Evolutionary conservation across 2,888 invertebrate species (phyloP), one percentile per base, ranked within the genome.

Genomic region (Eilema sororculum): DNA sequence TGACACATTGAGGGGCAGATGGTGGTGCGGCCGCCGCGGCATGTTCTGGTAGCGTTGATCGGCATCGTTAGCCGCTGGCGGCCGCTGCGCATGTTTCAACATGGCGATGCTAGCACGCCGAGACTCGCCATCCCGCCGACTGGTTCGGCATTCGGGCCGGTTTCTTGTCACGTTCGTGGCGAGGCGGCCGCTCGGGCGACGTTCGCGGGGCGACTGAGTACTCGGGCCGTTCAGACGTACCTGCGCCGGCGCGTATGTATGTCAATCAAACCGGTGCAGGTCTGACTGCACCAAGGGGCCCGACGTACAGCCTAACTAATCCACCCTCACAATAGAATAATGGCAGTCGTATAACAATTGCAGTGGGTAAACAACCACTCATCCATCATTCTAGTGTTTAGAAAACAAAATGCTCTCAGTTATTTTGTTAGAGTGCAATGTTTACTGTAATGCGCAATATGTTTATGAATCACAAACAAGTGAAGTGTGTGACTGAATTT

Each of bases 71-170:
- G 93, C 93, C 93, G 94, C 91, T 88, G 94, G 93, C 94, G 94
- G 94, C 94, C 95, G 94, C 94, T 95, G 95, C 90, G 97, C 97
- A 95, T 97, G 97, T 94, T 97, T 97, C 96, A 97, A 96, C 97
- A 97, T 97, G 92, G 90, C 93, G 92, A 86, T 85, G 86, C 88
- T 90, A 90, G 91, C 89, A 90, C 91, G 88, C 91, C 87, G 88
- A 84, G 84, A 87, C 88, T 88, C 89, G 91, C 92, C 94, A 94
- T 94, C 89, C 87, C 89, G 90, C 89, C 91, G 92, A 91, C 91
- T 90, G 91, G 90, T 90, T 90, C 88, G 89, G 88, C 94, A 93
- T 93, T 84, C 88, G 87, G 84, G 87, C 90, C 89, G 89, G 87
- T 87, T 86, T 76, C 78, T 71, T 69, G 76, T 46, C 71, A 77